Evolutionary conservation across 2,888 invertebrate species (phyloP), one percentile per base, ranked within the genome.

Genomic region (Philereme vetulata): DNA sequence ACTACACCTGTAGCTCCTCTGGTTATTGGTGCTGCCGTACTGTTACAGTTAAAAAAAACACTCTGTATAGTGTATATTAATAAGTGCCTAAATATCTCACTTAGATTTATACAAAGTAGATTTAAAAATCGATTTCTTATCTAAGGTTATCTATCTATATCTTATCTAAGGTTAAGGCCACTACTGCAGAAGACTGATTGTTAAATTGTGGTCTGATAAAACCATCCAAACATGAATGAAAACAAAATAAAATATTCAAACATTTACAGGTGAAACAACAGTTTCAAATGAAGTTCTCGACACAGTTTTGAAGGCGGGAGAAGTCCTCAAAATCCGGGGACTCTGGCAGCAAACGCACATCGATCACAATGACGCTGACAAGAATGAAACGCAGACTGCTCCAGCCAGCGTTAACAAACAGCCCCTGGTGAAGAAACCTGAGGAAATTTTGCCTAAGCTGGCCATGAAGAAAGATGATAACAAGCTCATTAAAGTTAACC

Each of bases 221-320:
- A 21, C 21, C 21, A 21, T 21, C 21, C 21, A 21, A 21, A 1
- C 21, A 21, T 21, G 21, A 21, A 21, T 21, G 21, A 21, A 21
- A 21, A 21, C 21, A 21, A 21, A 21, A 21, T 21, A 21, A 21
- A 21, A 21, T 21, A 21, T 21, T 2, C 21, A 21, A 38, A 6
- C 7, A 6, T 33, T 51, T 65, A 10, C 84, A 88, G 95, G 95
- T 32, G 96, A 96, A 88, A 96, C 97, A 35, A 97, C 97, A 46
- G 97, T 97, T 35, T 96, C 96, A 56, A 96, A 97, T 85, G 97
- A 96, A 77, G 96, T 97, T 49, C 84, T 97, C 61, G 96, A 96
- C 70, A 95, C 95, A 65, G 97, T 97, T 1, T 82, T 97, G 35
- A 95, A 95, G 77, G 97, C 97, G 0, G 97, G 97, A 0, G 97